Evolutionary conservation across 2,113 vertebrate species (phyloP), one percentile per base, ranked within the genome.

Genomic region (Lasiurus cinereus): DNA sequence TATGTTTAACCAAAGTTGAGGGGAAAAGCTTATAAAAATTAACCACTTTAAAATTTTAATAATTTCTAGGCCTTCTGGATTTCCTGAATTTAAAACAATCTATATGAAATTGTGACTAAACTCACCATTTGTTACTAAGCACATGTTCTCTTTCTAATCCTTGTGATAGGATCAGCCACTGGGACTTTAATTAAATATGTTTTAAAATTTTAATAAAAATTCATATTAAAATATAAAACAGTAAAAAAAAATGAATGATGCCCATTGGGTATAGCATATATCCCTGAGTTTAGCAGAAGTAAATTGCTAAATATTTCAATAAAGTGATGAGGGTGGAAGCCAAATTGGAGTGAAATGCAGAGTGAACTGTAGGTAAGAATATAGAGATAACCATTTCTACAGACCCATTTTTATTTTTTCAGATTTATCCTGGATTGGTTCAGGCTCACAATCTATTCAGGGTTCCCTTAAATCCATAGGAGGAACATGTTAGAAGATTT

Each of bases 11-110:
- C 59, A 84, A 85, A 43, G 15, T 80, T 92, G 80, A 85, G 27
- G 36, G 5, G 8, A n/a, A 80, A 83, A 54, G 13, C 73, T 80
- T 62, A 79, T 69, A 90, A 96, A 91, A 74, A 74, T 27, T 59
- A 74, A 59, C 66, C 31, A 93, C 14, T 94, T 77, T 54, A 83
- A 67, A 79, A 92, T 62, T 56, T 79, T 82, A 90, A 77, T 86
- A 70, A 31, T 31, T 84, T 88, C 59, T 46, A 85, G 62, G 77
- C 48, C 83, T 89, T 90, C 43, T 91, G 18, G 43, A 56, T 79
- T 59, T 90, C 33, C 77, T 64, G 5, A 67, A 33, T 22, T 39
- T 46, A 79, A 93, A 76, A 74, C 33, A 83, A 36, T 73, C 18
- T 48, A 36, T 19, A 31, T 72, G 21, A 93, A 90, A 62, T 13